A percentile compares a stretch with the other conserved stretches of the same genome.
Conservation (phyloP, 53 echinoderm and acorn worm genomes). For the Patiria pectinifera region DNA sequence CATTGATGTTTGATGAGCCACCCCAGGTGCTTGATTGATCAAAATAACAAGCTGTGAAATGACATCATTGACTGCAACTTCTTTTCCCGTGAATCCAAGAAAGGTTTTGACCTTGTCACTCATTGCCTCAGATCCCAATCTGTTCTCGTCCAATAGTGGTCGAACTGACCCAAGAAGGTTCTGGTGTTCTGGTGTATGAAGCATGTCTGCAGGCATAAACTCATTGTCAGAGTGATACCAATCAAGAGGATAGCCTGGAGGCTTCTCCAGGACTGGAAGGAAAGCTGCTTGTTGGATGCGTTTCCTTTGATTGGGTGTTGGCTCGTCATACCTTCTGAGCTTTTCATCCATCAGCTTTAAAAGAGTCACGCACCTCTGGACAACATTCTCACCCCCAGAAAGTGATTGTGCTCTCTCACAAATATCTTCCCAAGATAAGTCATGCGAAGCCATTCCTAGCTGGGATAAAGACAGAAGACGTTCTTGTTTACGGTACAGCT, state of each 20-base stretch:
- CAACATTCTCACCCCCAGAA: not conserved
- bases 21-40: not conserved
- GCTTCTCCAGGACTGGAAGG: conserved; percentile 64
- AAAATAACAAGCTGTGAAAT: conserved; percentile 31
- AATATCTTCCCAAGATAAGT: conserved; percentile 60
- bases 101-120: conserved; percentile 16
- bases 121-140: conserved; percentile 26
- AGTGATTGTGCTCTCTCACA: conserved; percentile 62
- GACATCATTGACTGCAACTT: conserved; percentile 15
- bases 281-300: conserved; percentile 52
- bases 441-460: conserved; percentile 60
- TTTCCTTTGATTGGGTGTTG: conserved; percentile 6
- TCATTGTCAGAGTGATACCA: conserved; percentile 15
- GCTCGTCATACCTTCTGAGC: not conserved
- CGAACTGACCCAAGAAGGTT: conserved; percentile 48
- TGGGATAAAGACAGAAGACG: conserved; percentile 58
- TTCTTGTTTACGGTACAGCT: conserved; percentile 22
- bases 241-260: conserved; percentile 14
- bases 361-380: conserved; percentile 32
- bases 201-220: conserved; percentile 33
- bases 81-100: conserved; percentile 30
- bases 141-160: conserved; percentile 30
- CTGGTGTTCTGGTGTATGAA: conserved; percentile 2
- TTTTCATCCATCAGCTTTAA: conserved; percentile 48
- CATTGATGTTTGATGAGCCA: conserved; percentile 8